Evolutionary conservation across 2,888 invertebrate species (phyloP), one percentile per base, ranked within the genome.

Genomic region (Fragum whitleyi): DNA sequence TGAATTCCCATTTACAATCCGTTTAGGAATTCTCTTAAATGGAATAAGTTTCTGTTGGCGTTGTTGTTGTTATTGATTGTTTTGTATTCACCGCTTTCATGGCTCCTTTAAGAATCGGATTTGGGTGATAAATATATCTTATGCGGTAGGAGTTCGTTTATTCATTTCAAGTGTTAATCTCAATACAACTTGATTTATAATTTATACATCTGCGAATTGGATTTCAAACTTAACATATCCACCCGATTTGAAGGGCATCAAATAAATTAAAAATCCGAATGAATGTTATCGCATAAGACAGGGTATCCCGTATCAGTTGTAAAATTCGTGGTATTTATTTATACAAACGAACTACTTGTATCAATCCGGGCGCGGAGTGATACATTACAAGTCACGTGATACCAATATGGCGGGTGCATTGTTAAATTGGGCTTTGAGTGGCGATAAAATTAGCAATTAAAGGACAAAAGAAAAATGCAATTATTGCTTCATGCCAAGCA

Each of bases 361-460:
- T 39, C 65, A 42, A 21, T 26, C 65, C 42, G 19, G 65, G 42
- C 23, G 65, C 65, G 65, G 19, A n/a, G 42, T 42, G 42, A 65
- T 65, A 65, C 32, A 32, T 65, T 65, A 65, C 42, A 28, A 23
- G 42, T 42, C 65, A 65, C 65, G 65, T 65, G 65, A 65, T 36
- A 65, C 16, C 65, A 42, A 65, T 42, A 42, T 65, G 65, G 39
- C 65, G 65, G 42, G 19, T 65, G 42, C 42, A 65, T 65, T 65
- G 65, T 65, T 32, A 36, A 36, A 42, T 42, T 14, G 39, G 65
- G 65, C 65, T 65, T 65, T 65, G 65, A 65, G 32, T 65, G 26
- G 65, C 26, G 65, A 65, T 65, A 65, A 65, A 65, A 65, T 42
- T 65, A 65, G 65, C 65, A 65, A 65, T 65, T 65, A 65, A 65